Evolutionary conservation across 2,113 vertebrate genomes (phyloP).

Genomic region (Dicerorhinus sumatrensis): DNA sequence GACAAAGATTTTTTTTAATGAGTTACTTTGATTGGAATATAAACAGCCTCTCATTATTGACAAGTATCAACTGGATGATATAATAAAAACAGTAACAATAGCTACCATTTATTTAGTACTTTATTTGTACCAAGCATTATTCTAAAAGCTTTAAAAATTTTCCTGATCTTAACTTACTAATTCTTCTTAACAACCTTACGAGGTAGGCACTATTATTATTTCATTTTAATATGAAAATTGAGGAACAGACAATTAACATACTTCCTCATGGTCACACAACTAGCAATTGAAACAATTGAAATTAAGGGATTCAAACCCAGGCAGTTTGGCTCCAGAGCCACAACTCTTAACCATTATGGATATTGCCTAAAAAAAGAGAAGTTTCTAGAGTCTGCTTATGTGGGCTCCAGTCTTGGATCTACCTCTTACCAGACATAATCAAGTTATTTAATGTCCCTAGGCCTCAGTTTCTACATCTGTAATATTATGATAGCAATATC

Average conservation of each 20-base stretch:
- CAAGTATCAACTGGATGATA: neutral
- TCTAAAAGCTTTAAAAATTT: constrained; percentile 1
- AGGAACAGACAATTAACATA: neutral
- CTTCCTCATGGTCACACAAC: neutral
- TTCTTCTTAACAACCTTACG: neutral
- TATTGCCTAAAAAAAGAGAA: neutral
- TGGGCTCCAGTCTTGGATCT: neutral
- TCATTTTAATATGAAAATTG: neutral
- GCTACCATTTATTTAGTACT: neutral
- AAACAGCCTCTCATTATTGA: constrained; percentile 7
- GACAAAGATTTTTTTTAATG: neutral
- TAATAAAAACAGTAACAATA: neutral
- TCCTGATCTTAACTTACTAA: neutral
- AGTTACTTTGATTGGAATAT: neutral
- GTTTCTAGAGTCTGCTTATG: neutral
- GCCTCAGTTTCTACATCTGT: neutral
- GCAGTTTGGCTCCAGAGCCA: neutral
- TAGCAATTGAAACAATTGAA: constrained; percentile 6
- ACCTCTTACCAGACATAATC: neutral
- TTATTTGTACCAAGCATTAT: neutral
- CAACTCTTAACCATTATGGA: neutral
- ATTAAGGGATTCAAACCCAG: neutral
- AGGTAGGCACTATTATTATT: neutral
- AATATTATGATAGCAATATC: constrained; percentile 9
- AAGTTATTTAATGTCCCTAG: neutral